Base-by-base conservation (phyloP, 1,140 invertebrate genomes). In the Drosophila arawakana region DNA sequence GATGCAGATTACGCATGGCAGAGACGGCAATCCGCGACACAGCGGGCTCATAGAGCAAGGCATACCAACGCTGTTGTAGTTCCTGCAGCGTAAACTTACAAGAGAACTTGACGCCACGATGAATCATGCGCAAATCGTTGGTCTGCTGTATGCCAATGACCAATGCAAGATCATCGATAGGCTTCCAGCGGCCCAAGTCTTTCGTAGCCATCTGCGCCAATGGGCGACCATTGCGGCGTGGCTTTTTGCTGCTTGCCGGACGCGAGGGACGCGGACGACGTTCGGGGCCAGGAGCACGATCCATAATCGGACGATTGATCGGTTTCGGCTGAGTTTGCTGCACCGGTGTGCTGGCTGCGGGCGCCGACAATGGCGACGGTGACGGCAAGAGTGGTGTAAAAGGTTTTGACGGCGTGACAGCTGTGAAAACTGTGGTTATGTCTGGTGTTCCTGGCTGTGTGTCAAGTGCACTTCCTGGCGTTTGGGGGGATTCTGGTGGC, bases 111-210 rank as follows among this genome's bases (percentile, higher is more conserved):
- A 98, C 96, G 21, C 98, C 97, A 74, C 96, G 93, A 91, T 99
- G 97, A 7, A 99, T 98, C 82, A 95, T 95, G 39, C 95, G 94
- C 41, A 98, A 92, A 92, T 98, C 97, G 93, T 97, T 97, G 6
- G 97, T 97, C 93, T 99, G 98, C 90, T 98, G 96, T 8, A 99
- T 97, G 74, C 97, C 97, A 79, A 97, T 96, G 70, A 99, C 98
- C 1, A 99, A 93, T 2, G 97, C 96, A 7, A 99, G 93, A 93
- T 99, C 99, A 94, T 99, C 99, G 35, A 97, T 96, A 11, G 98
- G 97, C 92, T 99, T 99, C 98, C 98, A 99, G 73, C 97, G 93
- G 0, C 98, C 98, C 9, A 99, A 93, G 93, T 98, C 97, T 94
- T 98, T 96, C 11, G 95, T 96, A 8, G 95, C 94, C 60, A 95